Percentiles rank a stretch among this genome's conserved stretches.
Evolutionary conservation across 2,113 vertebrate species (phyloP).

Genomic region (Thymallus thymallus): DNA sequence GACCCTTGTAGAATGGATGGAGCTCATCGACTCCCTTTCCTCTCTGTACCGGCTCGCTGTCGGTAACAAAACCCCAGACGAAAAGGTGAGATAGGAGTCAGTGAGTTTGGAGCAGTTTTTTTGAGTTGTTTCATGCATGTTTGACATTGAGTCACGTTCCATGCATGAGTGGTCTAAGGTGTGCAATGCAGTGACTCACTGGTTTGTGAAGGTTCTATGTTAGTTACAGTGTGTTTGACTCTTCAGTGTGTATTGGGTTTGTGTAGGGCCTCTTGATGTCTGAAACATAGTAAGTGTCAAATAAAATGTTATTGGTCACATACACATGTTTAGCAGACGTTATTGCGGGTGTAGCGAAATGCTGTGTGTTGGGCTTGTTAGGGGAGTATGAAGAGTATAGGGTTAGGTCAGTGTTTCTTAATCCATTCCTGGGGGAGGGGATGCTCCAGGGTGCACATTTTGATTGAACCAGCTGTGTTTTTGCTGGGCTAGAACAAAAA

Average conservation of each 20-base stretch:
- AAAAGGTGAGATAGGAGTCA: constrained; percentile 73
- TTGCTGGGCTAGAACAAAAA: no score
- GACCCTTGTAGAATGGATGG: constrained; percentile 82
- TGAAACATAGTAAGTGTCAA: not conserved
- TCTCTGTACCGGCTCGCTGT: constrained; percentile 73
- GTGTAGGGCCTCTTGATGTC: not conserved
- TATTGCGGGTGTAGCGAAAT: no score
- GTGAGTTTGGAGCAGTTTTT: not conserved
- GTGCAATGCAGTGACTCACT: not conserved
- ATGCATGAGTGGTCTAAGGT: not conserved
- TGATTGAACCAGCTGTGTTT: no score
- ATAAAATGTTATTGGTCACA: no score
- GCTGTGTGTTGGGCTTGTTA: not conserved
- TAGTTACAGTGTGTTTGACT: not conserved
- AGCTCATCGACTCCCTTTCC: constrained; percentile 70
- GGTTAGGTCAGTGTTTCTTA: not conserved
- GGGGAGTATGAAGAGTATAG: no score
- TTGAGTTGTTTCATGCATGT: not conserved
- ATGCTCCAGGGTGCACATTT: not conserved
- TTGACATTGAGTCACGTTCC: not conserved
- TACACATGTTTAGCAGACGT: no score
- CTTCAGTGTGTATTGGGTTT: not conserved
- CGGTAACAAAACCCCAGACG: constrained; percentile 76
- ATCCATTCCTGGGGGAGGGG: not conserved
- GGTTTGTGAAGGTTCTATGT: not conserved